Base-by-base conservation (phyloP, 2,888 invertebrate species). In the Gari tellinella region DNA sequence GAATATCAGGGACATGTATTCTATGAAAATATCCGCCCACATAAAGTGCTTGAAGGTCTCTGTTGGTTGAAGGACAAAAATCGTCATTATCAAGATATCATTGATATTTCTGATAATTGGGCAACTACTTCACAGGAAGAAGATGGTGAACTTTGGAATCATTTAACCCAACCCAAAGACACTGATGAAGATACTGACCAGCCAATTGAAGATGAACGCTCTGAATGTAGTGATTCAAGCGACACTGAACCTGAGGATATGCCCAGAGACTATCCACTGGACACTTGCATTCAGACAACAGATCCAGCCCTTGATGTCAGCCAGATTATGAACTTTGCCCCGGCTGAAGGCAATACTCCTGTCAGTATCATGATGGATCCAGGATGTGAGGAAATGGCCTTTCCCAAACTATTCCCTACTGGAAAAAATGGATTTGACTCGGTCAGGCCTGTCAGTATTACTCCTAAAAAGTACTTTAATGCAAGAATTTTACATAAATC, bases 401-500 rank as follows among this genome's bases (percentile, higher is more conserved):
- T 80, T 55, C 72, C 65, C 12, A 37, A 21, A 8, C 52, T 63
- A 12, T 69, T 75, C 63, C 80, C 69, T 31, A 65, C 64, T 26
- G 70, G 77, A 3, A 12, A 53, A 23, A 72, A 56, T 64, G 80
- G 77, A 3, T 77, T 72, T 53, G 46, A 52, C 60, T 41, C 38
- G 25, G 56, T 72, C 1, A 55, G 73, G 55, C 2, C 45, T 17
- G 53, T 66, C 17, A 48, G 21, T 7, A 38, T 72, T 3, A 48
- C 72, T 38, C 51, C 72, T 19, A 64, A 67, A 40, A 80, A 72
- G 37, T 72, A 75, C 23, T 75, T 75, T 45, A 53, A 80, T 49
- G 62, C 43, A 2, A 40, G 80, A 23, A 65, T 80, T 14, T 38
- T 72, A 15, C 45, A 79, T 10, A 48, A 61, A 12, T 17, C 31